Percentiles rank a stretch among this genome's conserved stretches.
Evolutionary conservation across 2,888 invertebrate species (phyloP).

Genomic region (Nemurella pictetii): DNA sequence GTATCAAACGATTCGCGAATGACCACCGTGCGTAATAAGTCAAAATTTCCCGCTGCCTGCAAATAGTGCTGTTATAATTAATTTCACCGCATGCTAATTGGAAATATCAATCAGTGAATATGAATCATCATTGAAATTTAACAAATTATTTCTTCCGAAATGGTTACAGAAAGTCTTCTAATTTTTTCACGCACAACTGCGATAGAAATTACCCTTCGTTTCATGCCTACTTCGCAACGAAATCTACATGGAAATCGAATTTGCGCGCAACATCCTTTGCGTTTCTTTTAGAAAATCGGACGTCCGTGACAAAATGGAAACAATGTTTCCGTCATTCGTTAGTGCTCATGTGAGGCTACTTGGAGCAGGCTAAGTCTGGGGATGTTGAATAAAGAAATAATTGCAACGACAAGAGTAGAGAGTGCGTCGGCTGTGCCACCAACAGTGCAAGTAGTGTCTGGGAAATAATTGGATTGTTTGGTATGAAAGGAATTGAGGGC

Average conservation of each 20-base stretch:
- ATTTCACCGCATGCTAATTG: neutral
- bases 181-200: neutral
- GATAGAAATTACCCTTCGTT: neutral
- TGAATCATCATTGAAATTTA: neutral
- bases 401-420: neutral
- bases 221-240: too few relatives aligned
- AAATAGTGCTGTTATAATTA: neutral
- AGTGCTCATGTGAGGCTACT: neutral
- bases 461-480: neutral
- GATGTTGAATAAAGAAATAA: neutral
- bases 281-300: neutral
- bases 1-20: neutral
- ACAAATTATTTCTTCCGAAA: too few relatives aligned
- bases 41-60: neutral
- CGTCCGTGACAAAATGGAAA: neutral
- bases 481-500: neutral
- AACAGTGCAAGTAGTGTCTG: conserved; percentile 4
- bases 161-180: too few relatives aligned
- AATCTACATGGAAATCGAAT: too few relatives aligned
- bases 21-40: neutral
- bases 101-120: neutral
- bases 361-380: neutral
- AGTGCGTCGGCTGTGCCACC: neutral
- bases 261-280: too few relatives aligned
- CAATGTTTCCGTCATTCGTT: neutral